phyloP scores from a whole-genome alignment of 2,113 vertebrate genomes.

The zebrafish (Danio rerio) region GRCz12tu NC_133193.1:35865001-35865500 shows the following conservation, averaged over 20 bases:
- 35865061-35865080: background rate
- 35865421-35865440: slow-evolving; percentile 68
- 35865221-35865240: slow-evolving; percentile 27
- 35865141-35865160: slow-evolving; percentile 50
- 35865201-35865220: slow-evolving; percentile 27
- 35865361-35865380: slow-evolving; percentile 74
- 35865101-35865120: background rate
- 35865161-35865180: slow-evolving; percentile 64
- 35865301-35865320: slow-evolving; percentile 50
- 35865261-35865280: slow-evolving; percentile 47
- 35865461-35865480: background rate
- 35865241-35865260: slow-evolving; percentile 14
- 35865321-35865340: slow-evolving; percentile 70
- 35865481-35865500: background rate
- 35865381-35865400: slow-evolving; percentile 71
- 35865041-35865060: slow-evolving; percentile 53
- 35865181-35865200: slow-evolving; percentile 59
- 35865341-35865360: slow-evolving; percentile 74
- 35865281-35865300: slow-evolving; percentile 41
- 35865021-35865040: slow-evolving; percentile 67
- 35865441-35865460: slow-evolving; percentile 71
- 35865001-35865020: slow-evolving; percentile 66
- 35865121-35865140: slow-evolving; percentile 59
- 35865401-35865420: slow-evolving; percentile 69
- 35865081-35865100: background rate